phyloP scores from a whole-genome alignment of 2,888 invertebrate species.

The Aspidiotus rigidus region DNA sequence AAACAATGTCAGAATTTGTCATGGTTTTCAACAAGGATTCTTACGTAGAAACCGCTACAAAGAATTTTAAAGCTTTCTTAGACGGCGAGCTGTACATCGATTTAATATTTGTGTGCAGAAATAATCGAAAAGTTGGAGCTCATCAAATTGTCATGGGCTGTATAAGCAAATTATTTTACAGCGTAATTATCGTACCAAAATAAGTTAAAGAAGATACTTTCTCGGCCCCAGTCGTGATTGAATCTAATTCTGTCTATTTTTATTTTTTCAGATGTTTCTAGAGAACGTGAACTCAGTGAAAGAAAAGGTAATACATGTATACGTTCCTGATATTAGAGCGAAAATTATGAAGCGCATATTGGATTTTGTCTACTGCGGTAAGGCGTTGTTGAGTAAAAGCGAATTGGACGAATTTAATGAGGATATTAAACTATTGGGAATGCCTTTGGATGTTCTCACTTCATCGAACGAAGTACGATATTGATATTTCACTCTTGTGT shows the following conservation, averaged over 20 bases:
- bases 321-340: slow-evolving; percentile 24
- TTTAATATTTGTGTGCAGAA: slow-evolving; percentile 15
- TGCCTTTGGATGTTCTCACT: slow-evolving; percentile 10
- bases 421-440: slow-evolving; percentile 20
- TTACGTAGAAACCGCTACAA: background rate
- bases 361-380: slow-evolving; percentile 19
- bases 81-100: slow-evolving; percentile 19
- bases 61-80: slow-evolving; percentile 19
- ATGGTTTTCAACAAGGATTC: slow-evolving; percentile 1
- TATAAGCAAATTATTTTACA: slow-evolving; percentile 21
- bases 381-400: slow-evolving; percentile 11
- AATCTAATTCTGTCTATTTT: too few species aligned
- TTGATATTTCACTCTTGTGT: background rate
- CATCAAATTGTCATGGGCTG: slow-evolving; percentile 27
- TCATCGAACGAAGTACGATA: slow-evolving; percentile 3
- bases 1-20: background rate
- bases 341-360: slow-evolving; percentile 26
- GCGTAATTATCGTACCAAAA: background rate
- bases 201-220: background rate
- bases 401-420: slow-evolving; percentile 24
- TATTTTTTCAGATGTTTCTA: slow-evolving; percentile 10
- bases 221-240: too few species aligned
- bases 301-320: slow-evolving; percentile 18
- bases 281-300: slow-evolving; percentile 10
- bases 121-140: slow-evolving; percentile 25